These are phyloP conservation scores for Eptesicus fuscus DNA, from an alignment of 2,113 vertebrate species.

Conservation along the genomic window DNA sequence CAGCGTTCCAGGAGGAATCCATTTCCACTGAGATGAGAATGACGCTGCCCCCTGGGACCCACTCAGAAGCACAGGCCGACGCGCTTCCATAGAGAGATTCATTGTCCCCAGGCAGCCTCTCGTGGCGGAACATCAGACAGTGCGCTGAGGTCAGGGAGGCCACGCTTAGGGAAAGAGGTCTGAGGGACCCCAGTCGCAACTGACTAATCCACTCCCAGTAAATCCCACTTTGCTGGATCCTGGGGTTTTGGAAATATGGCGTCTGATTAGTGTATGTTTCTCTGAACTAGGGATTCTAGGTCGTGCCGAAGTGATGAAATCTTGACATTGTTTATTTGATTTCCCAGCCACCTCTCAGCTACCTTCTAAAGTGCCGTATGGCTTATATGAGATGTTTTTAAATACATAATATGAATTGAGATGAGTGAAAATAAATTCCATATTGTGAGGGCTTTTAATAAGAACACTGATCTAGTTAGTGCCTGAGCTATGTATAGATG, in stretches of 20 bases:
- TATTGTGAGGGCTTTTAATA: constrained; percentile 39
- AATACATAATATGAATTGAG: constrained; percentile 37
- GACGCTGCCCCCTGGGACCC: background rate
- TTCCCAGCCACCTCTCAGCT: constrained; percentile 25
- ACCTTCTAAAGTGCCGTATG: constrained; percentile 36
- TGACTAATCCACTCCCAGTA: background rate
- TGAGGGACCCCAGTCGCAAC: background rate
- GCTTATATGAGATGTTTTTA: constrained; percentile 54
- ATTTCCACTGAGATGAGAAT: background rate
- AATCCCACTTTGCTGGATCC: background rate
- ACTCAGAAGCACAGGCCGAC: background rate
- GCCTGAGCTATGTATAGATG: constrained; percentile 26
- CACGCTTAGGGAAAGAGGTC: background rate
- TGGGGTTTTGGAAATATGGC: background rate
- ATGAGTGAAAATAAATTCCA: constrained; percentile 56
- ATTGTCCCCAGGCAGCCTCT: background rate
- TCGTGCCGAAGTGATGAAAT: background rate
- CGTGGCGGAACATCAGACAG: background rate
- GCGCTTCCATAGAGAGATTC: background rate
- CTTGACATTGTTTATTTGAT: constrained; percentile 46
- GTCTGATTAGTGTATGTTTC: background rate
- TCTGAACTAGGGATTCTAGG: background rate
- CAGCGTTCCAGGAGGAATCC: background rate
- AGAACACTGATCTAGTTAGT: constrained; percentile 17
- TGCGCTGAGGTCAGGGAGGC: background rate